phyloP scores from a whole-genome alignment of 2,797 vertebrate species.

The Poeciliopsis paucimaculata region DNA sequence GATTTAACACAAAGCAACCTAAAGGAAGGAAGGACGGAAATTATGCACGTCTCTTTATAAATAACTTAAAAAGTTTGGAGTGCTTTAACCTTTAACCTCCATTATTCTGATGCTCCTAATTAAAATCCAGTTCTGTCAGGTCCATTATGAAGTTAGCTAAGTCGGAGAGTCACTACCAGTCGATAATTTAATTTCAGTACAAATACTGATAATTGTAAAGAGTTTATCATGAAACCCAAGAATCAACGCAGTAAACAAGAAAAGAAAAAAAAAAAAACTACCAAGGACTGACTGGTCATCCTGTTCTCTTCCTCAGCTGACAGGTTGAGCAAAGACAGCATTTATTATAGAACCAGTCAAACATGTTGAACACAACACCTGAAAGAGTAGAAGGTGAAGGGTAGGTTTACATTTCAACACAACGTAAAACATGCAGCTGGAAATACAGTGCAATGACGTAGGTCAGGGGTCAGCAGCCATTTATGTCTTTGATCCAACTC shows the following conservation, averaged over 20 bases:
- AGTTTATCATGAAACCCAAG: not conserved
- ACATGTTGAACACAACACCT: not conserved
- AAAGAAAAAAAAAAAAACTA: not conserved
- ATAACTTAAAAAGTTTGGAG: not conserved
- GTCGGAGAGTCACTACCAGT: not conserved
- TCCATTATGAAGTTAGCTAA: not conserved
- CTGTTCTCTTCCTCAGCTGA: not conserved
- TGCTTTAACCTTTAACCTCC: not conserved
- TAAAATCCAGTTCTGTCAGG: not conserved
- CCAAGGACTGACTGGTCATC: not conserved
- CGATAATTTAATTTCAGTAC: not conserved
- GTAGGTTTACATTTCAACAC: not conserved
- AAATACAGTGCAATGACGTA: not conserved
- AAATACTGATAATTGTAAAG: not conserved
- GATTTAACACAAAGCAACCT: constrained; percentile 1
- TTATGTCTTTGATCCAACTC: no score
- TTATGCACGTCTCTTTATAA: not conserved
- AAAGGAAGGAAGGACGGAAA: not conserved
- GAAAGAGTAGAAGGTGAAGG: not conserved
- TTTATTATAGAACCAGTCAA: not conserved
- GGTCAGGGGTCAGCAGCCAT: not conserved
- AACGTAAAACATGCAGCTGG: not conserved
- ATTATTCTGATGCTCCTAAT: not conserved
- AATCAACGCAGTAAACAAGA: not conserved
- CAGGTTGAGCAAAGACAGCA: not conserved